These are phyloP conservation scores for Drosophila orena DNA, from an alignment of 1,140 invertebrate species.

Conservation along the genomic window DNA sequence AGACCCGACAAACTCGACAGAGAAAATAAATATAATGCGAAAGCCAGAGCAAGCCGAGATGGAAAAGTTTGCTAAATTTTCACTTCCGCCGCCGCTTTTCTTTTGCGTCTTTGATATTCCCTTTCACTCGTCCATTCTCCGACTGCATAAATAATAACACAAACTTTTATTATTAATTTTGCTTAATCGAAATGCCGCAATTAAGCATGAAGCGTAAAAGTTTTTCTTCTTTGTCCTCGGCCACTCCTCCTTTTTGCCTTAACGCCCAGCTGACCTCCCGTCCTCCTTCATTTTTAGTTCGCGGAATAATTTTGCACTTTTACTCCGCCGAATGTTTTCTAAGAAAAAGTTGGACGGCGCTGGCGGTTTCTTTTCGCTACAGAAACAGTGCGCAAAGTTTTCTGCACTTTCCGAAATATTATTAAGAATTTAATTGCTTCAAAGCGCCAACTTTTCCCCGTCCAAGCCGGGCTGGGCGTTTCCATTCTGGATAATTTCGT, in stretches of 20 bases:
- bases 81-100: conserved; percentile 34
- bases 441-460: conserved; percentile 30
- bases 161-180: conserved; percentile 81
- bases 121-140: conserved; percentile 19
- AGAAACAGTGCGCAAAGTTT: conserved; percentile 46
- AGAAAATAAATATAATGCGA: background rate
- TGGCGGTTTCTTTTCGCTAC: conserved; percentile 9
- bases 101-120: conserved; percentile 40
- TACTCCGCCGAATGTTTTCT: conserved; percentile 32
- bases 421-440: conserved; percentile 66
- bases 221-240: conserved; percentile 32
- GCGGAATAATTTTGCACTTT: conserved; percentile 45
- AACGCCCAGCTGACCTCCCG: conserved; percentile 27
- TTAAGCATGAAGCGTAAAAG: conserved; percentile 74
- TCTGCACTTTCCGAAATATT: conserved; percentile 51
- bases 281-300: conserved; percentile 23
- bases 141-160: conserved; percentile 72
- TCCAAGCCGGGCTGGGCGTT: background rate
- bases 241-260: conserved; percentile 31
- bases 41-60: conserved; percentile 3
- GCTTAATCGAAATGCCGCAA: conserved; percentile 80
- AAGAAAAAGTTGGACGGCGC: conserved; percentile 37
- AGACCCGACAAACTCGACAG: background rate
- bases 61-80: conserved; percentile 48
- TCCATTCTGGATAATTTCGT: conserved; percentile 4